A percentile compares a stretch with the other conserved stretches of the same genome.
phyloP scores from a whole-genome alignment of 2,113 vertebrate genomes.

The Puffinus mauretanicus region DNA sequence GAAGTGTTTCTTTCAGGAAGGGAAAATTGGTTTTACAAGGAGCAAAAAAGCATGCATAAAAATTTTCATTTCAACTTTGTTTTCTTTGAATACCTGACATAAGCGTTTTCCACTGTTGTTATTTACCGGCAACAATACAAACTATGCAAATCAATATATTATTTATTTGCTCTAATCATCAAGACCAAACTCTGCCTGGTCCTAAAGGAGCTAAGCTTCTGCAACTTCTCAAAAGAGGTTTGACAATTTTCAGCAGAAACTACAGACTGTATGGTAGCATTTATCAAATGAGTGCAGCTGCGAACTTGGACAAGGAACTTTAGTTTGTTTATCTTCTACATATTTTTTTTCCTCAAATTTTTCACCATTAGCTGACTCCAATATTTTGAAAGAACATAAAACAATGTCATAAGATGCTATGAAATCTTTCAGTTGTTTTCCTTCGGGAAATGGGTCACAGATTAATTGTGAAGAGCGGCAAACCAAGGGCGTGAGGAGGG shows the following conservation, averaged over 20 bases:
- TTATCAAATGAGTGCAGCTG: conserved; percentile 1
- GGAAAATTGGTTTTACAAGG: not conserved
- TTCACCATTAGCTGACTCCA: not conserved
- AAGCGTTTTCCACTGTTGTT: not conserved
- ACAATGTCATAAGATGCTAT: not conserved
- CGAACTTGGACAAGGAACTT: not conserved
- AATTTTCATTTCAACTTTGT: not conserved
- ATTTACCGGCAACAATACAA: not conserved
- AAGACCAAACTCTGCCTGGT: not conserved
- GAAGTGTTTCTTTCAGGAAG: not conserved
- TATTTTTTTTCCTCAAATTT: not conserved
- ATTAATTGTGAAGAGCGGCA: conserved; percentile 6
- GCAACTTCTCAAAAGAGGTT: not conserved
- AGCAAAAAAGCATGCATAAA: not conserved
- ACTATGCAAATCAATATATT: not conserved
- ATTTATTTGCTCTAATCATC: not conserved
- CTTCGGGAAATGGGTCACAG: not conserved
- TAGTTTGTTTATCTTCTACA: not conserved
- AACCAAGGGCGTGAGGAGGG: not conserved
- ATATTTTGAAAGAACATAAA: not conserved
- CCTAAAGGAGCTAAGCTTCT: not conserved
- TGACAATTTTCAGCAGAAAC: not conserved
- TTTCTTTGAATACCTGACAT: not conserved
- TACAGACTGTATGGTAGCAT: not conserved
- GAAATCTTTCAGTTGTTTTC: conserved; percentile 28